phyloP scores from a whole-genome alignment of 2,888 invertebrate genomes.

The Pachliopta kotzebuea region DNA sequence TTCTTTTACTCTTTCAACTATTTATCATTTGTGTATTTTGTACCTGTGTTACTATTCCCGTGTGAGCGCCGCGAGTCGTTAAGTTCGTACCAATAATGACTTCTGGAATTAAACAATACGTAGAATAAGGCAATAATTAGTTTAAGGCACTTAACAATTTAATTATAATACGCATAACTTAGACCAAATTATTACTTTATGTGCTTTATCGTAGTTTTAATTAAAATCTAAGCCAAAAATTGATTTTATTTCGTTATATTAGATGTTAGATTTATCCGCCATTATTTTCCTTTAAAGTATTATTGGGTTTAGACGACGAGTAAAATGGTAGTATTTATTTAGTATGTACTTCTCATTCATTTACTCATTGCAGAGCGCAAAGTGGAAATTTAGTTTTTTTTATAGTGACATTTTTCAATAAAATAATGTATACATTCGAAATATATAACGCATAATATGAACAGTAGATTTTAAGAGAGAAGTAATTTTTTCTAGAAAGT shows the following conservation, averaged over 20 bases:
- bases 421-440: slow-evolving; percentile 51
- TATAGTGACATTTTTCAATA: slow-evolving; percentile 47
- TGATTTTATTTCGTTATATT: slow-evolving; percentile 72
- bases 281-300: slow-evolving; percentile 73
- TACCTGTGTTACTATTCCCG: slow-evolving; percentile 1
- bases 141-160: slow-evolving; percentile 74
- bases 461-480: slow-evolving; percentile 62
- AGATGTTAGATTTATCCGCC: slow-evolving; percentile 57
- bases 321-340: slow-evolving; percentile 72
- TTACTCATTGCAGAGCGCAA: slow-evolving; percentile 41
- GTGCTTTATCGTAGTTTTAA: slow-evolving; percentile 77
- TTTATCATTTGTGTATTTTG: neutral
- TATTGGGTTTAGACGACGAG: slow-evolving; percentile 59
- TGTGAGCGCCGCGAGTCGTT: slow-evolving; percentile 37
- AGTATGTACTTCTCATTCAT: slow-evolving; percentile 42
- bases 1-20: neutral
- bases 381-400: slow-evolving; percentile 39
- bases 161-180: slow-evolving; percentile 73
- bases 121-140: slow-evolving; percentile 77
- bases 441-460: slow-evolving; percentile 72
- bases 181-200: slow-evolving; percentile 79
- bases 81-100: slow-evolving; percentile 42
- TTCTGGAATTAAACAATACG: slow-evolving; percentile 66
- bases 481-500: slow-evolving; percentile 74
- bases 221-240: slow-evolving; percentile 80